phyloP scores from a whole-genome alignment of 2,888 invertebrate genomes.

The Stenurella melanura region DNA sequence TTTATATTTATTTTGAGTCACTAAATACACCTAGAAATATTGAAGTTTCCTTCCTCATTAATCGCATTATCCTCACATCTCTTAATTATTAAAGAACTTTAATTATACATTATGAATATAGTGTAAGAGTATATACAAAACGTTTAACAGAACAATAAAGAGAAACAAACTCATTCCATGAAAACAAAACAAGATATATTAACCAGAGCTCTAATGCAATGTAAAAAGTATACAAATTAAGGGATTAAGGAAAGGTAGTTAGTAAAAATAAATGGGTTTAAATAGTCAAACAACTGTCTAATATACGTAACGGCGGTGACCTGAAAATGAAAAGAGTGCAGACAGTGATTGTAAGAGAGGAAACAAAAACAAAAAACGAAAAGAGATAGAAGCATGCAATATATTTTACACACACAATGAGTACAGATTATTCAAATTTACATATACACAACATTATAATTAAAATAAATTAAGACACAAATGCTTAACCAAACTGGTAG shows the following conservation, averaged over 20 bases:
- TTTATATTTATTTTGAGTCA: neutral
- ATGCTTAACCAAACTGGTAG: constrained; percentile 46
- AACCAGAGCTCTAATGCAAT: constrained; percentile 24
- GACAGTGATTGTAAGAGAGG: constrained; percentile 60
- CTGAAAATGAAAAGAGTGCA: constrained; percentile 76
- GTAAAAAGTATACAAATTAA: constrained; percentile 32
- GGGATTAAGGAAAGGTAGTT: constrained; percentile 42
- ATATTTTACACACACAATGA: constrained; percentile 63
- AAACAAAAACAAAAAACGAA: constrained; percentile 63
- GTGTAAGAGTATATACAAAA: neutral
- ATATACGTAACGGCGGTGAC: constrained; percentile 79
- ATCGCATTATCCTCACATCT: neutral
- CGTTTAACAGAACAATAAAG: constrained; percentile 7
- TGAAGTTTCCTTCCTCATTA: neutral
- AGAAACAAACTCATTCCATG: constrained; percentile 35
- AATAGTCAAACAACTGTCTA: constrained; percentile 70
- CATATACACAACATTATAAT: constrained; percentile 49
- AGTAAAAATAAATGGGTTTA: constrained; percentile 44
- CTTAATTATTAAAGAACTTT: neutral
- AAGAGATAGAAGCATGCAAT: constrained; percentile 63
- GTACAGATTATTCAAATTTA: constrained; percentile 51
- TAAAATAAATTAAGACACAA: constrained; percentile 40
- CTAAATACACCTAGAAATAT: neutral
- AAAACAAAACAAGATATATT: constrained; percentile 37
- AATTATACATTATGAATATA: neutral